Base-by-base conservation (phyloP, 2,113 vertebrate genomes). In the Vireo altiloquus region DNA sequence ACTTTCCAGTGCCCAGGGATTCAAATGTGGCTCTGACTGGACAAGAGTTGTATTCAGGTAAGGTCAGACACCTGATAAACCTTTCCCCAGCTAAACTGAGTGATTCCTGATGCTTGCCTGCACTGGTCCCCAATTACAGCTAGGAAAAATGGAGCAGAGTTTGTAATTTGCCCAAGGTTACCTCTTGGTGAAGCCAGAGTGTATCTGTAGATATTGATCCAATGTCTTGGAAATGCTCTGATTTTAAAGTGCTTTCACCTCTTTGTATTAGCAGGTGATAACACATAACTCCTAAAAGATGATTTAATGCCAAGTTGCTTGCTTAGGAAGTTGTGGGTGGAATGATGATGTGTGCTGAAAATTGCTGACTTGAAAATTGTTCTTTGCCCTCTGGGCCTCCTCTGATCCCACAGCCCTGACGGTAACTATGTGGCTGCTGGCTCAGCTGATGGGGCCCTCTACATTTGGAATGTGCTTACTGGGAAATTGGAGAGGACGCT, bases 1-100 rank as follows among this genome's bases (percentile, higher is more conserved):
- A n/a, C 69, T 79, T 82, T 97, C 52, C 96, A 99, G 99, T 20
- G 98, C 99, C 28, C 98, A 98, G 46, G 99, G 99, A 46, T 99
- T 99, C 97, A 99, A 99, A 95, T 99, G 99, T 57, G 99, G 99
- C 71, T 99, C 99, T 13, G 99, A 99, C 86, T 99, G 99, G 99
- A 99, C 99, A 1, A 98, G 99, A 97, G 99, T 99, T 14, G 98
- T 99, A 21, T 99, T 99, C 98, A 99, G 99, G 99, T 99, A 90
- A 97, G 87, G 63, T 54, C 68, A 28, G 42, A 44, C 68, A 15
- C 1, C 22, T 68, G 40, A 72, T 85, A 39, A 86, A 42, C 53
- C 18, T 86, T 79, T 49, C 23, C 42, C 7, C 10, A n/a, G 28
- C 27, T 33, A 6, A 40, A 71, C 23, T 5, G 49, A 79, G 63